Base-by-base conservation (phyloP, 2,113 vertebrate genomes). In the Saguinus imperator region DNA sequence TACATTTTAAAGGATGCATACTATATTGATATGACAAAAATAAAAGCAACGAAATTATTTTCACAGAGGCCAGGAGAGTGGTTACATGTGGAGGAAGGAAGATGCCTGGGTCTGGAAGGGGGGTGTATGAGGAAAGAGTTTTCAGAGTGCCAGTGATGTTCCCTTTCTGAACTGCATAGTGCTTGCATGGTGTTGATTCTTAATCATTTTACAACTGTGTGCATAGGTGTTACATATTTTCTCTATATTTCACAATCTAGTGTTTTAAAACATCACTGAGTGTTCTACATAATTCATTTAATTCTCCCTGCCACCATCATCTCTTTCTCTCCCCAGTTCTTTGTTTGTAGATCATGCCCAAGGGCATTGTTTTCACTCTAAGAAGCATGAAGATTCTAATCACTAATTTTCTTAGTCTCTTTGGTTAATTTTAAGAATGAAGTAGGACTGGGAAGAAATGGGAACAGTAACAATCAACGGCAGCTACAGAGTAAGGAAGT, bases 321-420 rank as follows among this genome's bases (percentile, higher is more conserved):
- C 40, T 37, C 21, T 29, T 20, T n/a, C 40, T 20, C 5, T 8
- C 52, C 61, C 45, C 20, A 77, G 0, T 55, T 76, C 43, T 40
- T 17, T 25, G 23, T 75, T 76, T 32, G 55, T 27, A 29, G 32
- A 48, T 86, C 40, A n/a, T 14, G 23, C 87, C 86, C 72, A 76
- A 43, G 84, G 11, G 4, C 4, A 17, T 77, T 20, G 10, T 66
- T 64, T 66, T 58, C 43, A 77, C 72, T 91, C 37, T 27, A 52
- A 43, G 35, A 68, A 66, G 72, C 27, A 43, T 37, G 37, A 82
- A 50, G 55, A 72, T 20, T 52, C 40, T 61, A 48, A 87, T 70
- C 68, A 79, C 89, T 70, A 35, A 84, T 88, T 87, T 68, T 81
- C 48, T 94, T 75, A 29, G 61, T 85, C 35, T 55, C 29, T 52